Conservation (phyloP, 2,113 vertebrate genomes). For the Sclerurus mexicanus region DNA sequence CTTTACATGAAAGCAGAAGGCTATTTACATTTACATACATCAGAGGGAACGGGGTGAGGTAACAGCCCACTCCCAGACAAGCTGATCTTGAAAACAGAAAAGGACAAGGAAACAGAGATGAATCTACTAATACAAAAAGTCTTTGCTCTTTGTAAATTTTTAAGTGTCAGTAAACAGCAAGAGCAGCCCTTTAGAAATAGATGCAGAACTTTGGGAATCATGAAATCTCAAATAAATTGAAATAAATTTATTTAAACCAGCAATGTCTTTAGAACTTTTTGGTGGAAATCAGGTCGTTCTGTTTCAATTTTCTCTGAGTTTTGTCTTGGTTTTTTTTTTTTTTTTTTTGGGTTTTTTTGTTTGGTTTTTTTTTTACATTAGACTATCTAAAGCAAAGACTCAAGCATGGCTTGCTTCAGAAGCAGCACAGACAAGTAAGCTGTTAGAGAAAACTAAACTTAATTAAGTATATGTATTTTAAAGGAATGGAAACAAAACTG, state of each 20-base stretch:
- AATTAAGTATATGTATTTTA: background rate
- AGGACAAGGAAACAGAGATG: background rate
- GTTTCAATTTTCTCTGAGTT: background rate
- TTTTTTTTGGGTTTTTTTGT: background rate
- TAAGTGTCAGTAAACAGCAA: background rate
- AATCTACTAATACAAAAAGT: background rate
- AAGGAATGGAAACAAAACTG: background rate
- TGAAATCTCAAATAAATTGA: background rate
- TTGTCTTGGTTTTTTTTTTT: too few relatives aligned
- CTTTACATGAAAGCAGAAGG: background rate
- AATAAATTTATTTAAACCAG: background rate
- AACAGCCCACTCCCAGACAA: background rate
- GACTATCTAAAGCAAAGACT: background rate
- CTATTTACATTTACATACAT: background rate
- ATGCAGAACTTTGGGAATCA: background rate
- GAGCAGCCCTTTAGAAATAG: background rate
- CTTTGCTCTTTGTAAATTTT: background rate
- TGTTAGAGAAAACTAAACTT: background rate
- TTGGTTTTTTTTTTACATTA: background rate
- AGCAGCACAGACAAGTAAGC: background rate
- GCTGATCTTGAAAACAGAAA: background rate
- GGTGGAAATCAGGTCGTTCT: background rate
- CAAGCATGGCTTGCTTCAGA: background rate
- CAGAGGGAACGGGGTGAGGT: background rate
- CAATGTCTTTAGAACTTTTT: background rate